These are phyloP conservation scores for Sebastes hopkinsi DNA, from an alignment of 2,797 vertebrate genomes.

Conservation along the genomic window DNA sequence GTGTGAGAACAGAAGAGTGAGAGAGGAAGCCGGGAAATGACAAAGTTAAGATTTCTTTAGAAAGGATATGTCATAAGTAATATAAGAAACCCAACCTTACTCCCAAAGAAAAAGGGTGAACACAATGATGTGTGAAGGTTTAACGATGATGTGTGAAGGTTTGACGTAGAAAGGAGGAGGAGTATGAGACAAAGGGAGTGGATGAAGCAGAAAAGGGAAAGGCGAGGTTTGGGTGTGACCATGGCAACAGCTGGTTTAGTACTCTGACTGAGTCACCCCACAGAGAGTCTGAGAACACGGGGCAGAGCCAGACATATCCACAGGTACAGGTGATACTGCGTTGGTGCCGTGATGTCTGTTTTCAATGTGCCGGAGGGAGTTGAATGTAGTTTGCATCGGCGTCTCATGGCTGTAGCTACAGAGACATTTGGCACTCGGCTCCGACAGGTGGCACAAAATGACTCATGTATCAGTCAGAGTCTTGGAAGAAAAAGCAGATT, in stretches of 20 bases:
- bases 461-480: background rate
- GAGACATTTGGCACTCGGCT: background rate
- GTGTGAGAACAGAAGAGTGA: background rate
- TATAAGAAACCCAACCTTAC: background rate
- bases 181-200: background rate
- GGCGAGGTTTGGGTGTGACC: conserved; percentile 26
- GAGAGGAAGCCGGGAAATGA: background rate
- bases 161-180: background rate
- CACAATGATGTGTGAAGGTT: background rate
- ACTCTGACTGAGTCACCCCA: conserved; percentile 47
- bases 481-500: background rate
- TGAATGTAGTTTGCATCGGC: background rate
- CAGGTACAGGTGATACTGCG: background rate
- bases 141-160: background rate
- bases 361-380: background rate
- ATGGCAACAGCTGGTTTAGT: conserved; percentile 39
- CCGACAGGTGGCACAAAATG: background rate
- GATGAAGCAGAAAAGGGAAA: background rate
- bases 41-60: background rate
- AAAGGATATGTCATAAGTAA: background rate
- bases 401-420: background rate
- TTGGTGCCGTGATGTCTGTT: background rate
- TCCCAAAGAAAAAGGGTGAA: background rate
- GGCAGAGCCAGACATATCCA: background rate
- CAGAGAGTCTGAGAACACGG: conserved; percentile 24